phyloP scores from a whole-genome alignment of 2,888 invertebrate species.

The Cremastinae sp. region DNA sequence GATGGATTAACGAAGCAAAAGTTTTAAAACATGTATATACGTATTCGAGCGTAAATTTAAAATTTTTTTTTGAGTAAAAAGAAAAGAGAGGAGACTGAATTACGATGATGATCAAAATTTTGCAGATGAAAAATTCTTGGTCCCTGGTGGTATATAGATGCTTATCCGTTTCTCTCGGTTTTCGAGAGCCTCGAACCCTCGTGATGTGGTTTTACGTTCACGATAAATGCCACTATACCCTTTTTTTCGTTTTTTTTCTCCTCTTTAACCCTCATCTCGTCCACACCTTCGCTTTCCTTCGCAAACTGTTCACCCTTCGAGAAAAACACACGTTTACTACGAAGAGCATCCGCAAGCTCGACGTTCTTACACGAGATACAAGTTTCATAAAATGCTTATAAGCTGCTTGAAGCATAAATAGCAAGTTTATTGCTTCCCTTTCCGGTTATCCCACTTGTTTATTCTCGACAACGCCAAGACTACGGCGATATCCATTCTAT shows the following conservation, averaged over 20 bases:
- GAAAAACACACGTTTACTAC: conserved; percentile 20
- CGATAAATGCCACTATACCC: conserved; percentile 21
- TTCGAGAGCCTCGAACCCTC: conserved; percentile 5
- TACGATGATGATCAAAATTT: neutral
- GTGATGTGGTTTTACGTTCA: conserved; percentile 20
- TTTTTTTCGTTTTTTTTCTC: conserved; percentile 2
- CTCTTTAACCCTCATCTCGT: neutral
- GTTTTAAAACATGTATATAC: neutral
- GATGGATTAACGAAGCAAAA: too few species aligned
- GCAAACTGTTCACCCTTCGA: conserved; percentile 1
- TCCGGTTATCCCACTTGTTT: conserved; percentile 57
- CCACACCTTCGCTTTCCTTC: neutral
- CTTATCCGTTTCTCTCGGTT: conserved; percentile 15
- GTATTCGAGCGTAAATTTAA: neutral
- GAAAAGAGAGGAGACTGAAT: neutral
- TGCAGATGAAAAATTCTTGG: neutral
- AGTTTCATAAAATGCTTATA: conserved; percentile 61
- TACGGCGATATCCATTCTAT: conserved; percentile 28
- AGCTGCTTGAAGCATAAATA: conserved; percentile 63
- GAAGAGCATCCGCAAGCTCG: conserved; percentile 15
- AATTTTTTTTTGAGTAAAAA: neutral
- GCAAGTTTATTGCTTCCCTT: conserved; percentile 62
- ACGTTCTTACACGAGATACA: conserved; percentile 15
- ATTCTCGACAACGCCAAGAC: conserved; percentile 52
- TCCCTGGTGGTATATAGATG: conserved; percentile 11